A percentile compares a stretch with the other conserved stretches of the same genome.
Evolutionary conservation across 2,113 vertebrate species (phyloP).

Genomic region (Bufo bufo): DNA sequence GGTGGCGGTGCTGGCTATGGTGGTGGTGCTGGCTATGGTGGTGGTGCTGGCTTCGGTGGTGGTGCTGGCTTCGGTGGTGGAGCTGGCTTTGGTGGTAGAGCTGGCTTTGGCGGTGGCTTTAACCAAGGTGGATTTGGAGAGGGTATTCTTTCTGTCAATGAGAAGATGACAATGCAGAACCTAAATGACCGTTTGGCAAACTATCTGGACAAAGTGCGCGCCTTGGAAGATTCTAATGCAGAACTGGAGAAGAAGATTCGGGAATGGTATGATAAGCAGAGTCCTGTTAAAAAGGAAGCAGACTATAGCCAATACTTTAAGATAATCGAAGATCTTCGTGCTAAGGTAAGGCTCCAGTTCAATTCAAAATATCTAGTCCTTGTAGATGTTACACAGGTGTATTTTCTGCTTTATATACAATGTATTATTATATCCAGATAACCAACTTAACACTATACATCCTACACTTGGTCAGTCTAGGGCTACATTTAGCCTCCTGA

Average conservation of each 20-base stretch:
- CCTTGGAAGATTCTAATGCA: slow-evolving; percentile 73
- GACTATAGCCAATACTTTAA: slow-evolving; percentile 87
- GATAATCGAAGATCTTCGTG: slow-evolving; percentile 84
- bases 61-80: slow-evolving; percentile 20
- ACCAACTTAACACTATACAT: background rate
- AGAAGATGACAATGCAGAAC: slow-evolving; percentile 87
- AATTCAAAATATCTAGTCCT: background rate
- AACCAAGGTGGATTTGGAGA: slow-evolving; percentile 41
- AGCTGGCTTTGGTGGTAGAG: too few species aligned
- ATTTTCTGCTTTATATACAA: background rate
- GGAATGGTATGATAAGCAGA: slow-evolving; percentile 83
- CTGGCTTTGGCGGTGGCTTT: too few species aligned
- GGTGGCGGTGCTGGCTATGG: slow-evolving; percentile 57
- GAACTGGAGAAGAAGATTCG: slow-evolving; percentile 79
- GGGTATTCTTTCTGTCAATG: slow-evolving; percentile 75
- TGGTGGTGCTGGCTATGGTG: slow-evolving; percentile 55
- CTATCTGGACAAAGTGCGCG: slow-evolving; percentile 80
- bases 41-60: slow-evolving; percentile 18
- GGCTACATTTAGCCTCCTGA: background rate
- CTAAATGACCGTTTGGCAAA: slow-evolving; percentile 88
- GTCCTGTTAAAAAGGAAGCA: slow-evolving; percentile 69
- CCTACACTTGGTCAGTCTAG: background rate
- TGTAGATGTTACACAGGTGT: background rate
- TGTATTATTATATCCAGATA: background rate
- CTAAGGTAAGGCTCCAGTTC: slow-evolving; percentile 75